phyloP scores from a whole-genome alignment of 2,797 vertebrate genomes.

The Crossoptilon crossoptilon region DNA sequence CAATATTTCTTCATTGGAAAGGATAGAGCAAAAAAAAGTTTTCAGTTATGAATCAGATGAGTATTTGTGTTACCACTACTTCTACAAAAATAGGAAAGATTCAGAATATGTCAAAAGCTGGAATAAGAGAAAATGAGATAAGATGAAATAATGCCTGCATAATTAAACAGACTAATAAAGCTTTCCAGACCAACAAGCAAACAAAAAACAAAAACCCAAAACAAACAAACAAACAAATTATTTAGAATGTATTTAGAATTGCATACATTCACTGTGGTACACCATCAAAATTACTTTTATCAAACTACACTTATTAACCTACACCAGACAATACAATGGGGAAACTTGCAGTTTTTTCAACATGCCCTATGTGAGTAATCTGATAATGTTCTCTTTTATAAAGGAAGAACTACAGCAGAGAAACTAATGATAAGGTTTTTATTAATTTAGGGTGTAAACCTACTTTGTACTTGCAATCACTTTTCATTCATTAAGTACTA shows the following conservation, averaged over 20 bases:
- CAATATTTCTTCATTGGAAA: background rate
- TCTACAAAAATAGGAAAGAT: background rate
- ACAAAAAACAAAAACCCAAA: background rate
- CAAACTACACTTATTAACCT: background rate
- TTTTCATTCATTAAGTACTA: background rate
- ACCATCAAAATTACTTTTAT: background rate
- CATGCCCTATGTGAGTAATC: background rate
- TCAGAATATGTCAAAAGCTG: background rate
- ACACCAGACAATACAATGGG: background rate
- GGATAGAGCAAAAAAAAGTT: background rate
- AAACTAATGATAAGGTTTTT: background rate
- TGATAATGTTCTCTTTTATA: background rate
- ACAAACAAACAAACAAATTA: too few species aligned
- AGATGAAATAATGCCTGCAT: conserved; percentile 16
- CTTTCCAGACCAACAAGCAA: background rate
- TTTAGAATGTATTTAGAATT: background rate
- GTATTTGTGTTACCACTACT: background rate
- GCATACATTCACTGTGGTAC: background rate
- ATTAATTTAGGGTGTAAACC: background rate
- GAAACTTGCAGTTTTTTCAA: background rate
- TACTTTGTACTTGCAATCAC: background rate
- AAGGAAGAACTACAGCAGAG: background rate
- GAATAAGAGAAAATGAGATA: background rate
- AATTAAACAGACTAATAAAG: conserved; percentile 38
- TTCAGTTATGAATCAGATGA: background rate